A percentile compares a stretch with the other conserved stretches of the same genome.
Evolutionary conservation across 2,888 invertebrate species (phyloP).

Genomic region (Cephus nigrinus): DNA sequence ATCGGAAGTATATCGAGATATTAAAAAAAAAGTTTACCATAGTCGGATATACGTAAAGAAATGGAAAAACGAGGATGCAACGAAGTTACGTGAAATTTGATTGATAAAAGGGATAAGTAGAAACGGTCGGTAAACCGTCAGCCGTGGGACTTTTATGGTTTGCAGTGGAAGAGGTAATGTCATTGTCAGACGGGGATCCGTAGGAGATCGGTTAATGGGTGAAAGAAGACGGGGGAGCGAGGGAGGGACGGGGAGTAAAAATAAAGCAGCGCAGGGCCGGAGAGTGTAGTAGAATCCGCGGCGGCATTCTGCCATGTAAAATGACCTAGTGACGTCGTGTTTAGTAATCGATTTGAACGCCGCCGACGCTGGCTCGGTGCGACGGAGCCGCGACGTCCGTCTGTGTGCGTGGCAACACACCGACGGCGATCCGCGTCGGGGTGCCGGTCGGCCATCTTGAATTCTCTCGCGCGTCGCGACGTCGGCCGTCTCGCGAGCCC

Average conservation of each 20-base stretch:
- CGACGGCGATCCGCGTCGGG: not conserved
- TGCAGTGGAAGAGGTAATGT: not conserved
- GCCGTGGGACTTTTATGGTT: not conserved
- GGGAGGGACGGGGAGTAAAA: slow-evolving; percentile 6
- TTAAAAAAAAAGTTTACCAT: not conserved
- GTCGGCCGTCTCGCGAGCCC: slow-evolving; percentile 8
- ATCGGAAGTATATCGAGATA: too few species aligned
- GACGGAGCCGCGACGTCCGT: not conserved
- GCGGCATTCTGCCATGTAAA: slow-evolving; percentile 13
- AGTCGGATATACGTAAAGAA: not conserved
- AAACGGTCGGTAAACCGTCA: not conserved
- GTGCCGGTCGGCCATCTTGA: slow-evolving; percentile 18
- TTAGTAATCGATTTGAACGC: slow-evolving; percentile 22
- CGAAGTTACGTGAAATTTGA: not conserved
- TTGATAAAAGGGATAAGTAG: not conserved
- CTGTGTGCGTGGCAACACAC: not conserved
- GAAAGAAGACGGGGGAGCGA: slow-evolving; percentile 22
- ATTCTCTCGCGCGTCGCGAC: slow-evolving; percentile 20
- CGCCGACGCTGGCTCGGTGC: not conserved
- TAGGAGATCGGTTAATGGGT: not conserved
- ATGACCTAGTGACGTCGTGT: slow-evolving; percentile 26
- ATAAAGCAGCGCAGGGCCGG: not conserved
- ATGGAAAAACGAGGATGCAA: not conserved
- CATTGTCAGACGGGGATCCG: not conserved
- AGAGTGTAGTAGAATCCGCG: not conserved